These are phyloP conservation scores for Synanceia verrucosa DNA, from an alignment of 2,797 vertebrate species.

Conservation along the genomic window DNA sequence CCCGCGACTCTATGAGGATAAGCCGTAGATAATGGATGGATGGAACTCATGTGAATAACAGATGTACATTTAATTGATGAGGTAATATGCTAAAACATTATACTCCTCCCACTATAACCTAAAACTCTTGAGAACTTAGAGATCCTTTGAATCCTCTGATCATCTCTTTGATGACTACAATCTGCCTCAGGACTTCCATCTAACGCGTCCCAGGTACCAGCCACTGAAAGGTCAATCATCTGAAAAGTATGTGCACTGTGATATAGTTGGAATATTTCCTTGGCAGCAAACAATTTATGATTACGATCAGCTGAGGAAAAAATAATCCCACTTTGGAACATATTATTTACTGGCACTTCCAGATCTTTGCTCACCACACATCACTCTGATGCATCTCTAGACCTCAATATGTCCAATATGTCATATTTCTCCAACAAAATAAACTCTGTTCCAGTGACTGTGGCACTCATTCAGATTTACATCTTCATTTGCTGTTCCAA, in stretches of 20 bases:
- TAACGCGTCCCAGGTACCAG: conserved; percentile 30
- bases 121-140: neutral
- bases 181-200: neutral
- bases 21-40: too few relatives aligned
- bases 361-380: conserved; percentile 32
- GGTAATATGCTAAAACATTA: too few relatives aligned
- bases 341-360: neutral
- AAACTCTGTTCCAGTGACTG: conserved; percentile 5
- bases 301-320: conserved; percentile 19
- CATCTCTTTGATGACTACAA: neutral
- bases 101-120: neutral
- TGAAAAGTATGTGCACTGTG: conserved; percentile 8
- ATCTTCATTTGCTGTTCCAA: conserved; percentile 34
- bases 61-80: neutral
- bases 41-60: too few relatives aligned
- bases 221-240: neutral
- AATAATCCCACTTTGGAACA: neutral
- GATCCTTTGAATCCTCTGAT: neutral
- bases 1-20: too few relatives aligned
- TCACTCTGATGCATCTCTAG: conserved; percentile 7
- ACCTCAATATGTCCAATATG: conserved; percentile 24
- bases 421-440: conserved; percentile 26
- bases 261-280: neutral
- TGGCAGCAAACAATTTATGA: conserved; percentile 20
- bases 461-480: conserved; percentile 47